These are phyloP conservation scores for Platyrinchus mystaceus DNA, from an alignment of 2,797 vertebrate species.

Conservation along the genomic window DNA sequence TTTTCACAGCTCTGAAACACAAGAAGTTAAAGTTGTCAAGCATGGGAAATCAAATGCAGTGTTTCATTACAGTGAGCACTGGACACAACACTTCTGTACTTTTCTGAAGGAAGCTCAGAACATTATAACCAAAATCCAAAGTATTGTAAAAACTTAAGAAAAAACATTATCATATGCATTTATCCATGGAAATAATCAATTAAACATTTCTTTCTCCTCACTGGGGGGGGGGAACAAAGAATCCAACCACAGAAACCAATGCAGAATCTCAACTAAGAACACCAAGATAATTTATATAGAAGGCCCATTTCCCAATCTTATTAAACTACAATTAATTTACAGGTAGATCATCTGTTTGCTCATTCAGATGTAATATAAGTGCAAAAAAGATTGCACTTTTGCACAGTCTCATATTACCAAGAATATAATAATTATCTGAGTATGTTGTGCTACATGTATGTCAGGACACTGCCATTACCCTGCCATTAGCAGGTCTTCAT, in stretches of 20 bases:
- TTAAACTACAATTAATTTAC: neutral
- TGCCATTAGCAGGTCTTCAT: neutral
- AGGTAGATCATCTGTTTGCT: neutral
- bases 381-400: neutral
- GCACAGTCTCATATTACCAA: neutral
- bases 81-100: neutral
- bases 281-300: neutral
- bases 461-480: neutral
- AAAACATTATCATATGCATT: neutral
- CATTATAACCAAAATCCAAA: neutral
- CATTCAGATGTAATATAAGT: neutral
- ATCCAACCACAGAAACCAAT: neutral
- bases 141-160: neutral
- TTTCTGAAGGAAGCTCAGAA: neutral
- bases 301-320: neutral
- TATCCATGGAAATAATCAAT: neutral
- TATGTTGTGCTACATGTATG: neutral
- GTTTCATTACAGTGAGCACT: neutral
- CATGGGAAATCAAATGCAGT: neutral
- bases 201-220: neutral
- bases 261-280: neutral
- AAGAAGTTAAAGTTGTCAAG: conserved; percentile 48
- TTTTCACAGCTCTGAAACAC: conserved; percentile 71
- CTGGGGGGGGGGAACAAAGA: neutral
- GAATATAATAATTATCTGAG: neutral